Evolutionary conservation across 2,888 invertebrate species (phyloP).

Genomic region (Diloba caeruleocephala): DNA sequence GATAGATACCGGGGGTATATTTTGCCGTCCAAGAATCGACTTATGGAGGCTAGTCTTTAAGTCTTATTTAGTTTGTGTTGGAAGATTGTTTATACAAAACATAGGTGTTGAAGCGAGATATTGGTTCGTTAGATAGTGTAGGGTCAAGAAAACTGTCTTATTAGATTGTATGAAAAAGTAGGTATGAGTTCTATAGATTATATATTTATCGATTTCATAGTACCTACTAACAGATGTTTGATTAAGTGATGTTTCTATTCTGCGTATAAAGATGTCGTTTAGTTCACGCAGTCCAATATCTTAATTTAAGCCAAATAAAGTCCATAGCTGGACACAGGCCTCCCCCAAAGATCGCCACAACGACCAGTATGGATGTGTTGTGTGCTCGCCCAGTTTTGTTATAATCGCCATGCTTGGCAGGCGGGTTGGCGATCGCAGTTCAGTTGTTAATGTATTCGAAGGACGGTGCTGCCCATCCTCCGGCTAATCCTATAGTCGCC

Average conservation of each 20-base stretch:
- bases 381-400: too few species aligned
- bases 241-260: slow-evolving; percentile 10
- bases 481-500: too few species aligned
- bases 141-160: slow-evolving; percentile 55
- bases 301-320: too few species aligned
- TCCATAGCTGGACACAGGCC: too few species aligned
- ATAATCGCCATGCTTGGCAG: too few species aligned
- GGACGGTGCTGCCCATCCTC: too few species aligned
- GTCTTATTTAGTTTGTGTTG: slow-evolving; percentile 25
- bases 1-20: slow-evolving; percentile 59
- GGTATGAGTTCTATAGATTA: slow-evolving; percentile 35
- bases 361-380: too few species aligned
- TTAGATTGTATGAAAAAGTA: slow-evolving; percentile 51
- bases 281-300: neutral
- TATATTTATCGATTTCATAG: slow-evolving; percentile 31
- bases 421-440: too few species aligned
- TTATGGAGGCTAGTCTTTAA: slow-evolving; percentile 10
- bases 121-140: slow-evolving; percentile 56
- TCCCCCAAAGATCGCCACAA: too few species aligned
- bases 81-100: slow-evolving; percentile 52
- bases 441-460: too few species aligned
- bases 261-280: slow-evolving; percentile 12
- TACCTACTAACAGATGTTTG: slow-evolving; percentile 23
- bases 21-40: slow-evolving; percentile 15
- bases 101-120: slow-evolving; percentile 58